Evolutionary conservation across 1,140 invertebrate species (phyloP).

Genomic region (Vanessa atalanta): DNA sequence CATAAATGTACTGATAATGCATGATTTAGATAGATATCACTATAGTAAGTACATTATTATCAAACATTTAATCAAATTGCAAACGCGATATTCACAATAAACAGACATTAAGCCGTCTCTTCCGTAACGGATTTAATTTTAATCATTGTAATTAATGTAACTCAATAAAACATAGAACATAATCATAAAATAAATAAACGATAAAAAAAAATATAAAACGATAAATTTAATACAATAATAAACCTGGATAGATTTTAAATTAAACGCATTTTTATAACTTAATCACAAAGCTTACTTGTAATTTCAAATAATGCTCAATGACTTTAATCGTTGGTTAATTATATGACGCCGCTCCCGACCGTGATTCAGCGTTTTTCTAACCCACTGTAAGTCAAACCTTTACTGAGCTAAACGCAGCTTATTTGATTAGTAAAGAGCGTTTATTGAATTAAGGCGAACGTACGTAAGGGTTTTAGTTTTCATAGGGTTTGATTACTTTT

Average conservation of each 20-base stretch:
- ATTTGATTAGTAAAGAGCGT: conserved; percentile 72
- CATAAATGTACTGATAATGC: not conserved
- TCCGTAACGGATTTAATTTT: too few relatives aligned
- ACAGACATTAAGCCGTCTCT: too few relatives aligned
- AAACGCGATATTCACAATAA: too few relatives aligned
- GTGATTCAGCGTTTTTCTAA: conserved; percentile 40
- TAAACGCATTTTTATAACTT: not conserved
- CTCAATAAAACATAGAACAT: too few relatives aligned
- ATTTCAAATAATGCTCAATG: not conserved
- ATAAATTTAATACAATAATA: too few relatives aligned
- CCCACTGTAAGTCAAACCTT: conserved; percentile 54
- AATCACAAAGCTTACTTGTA: not conserved
- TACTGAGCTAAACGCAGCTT: conserved; percentile 69
- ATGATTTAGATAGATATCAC: too few relatives aligned
- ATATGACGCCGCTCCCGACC: conserved; percentile 5
- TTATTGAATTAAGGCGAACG: conserved; percentile 77
- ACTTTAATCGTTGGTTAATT: conserved; percentile 14
- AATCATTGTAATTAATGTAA: too few relatives aligned
- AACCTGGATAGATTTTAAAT: too few relatives aligned
- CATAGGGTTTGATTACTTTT: conserved; percentile 63
- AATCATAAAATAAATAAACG: too few relatives aligned
- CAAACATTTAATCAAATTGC: too few relatives aligned
- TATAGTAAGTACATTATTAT: too few relatives aligned
- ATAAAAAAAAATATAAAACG: too few relatives aligned
- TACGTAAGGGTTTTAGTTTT: conserved; percentile 58